phyloP scores from a whole-genome alignment of 2,797 vertebrate genomes.

The Oreonectes daqikongensis region DNA sequence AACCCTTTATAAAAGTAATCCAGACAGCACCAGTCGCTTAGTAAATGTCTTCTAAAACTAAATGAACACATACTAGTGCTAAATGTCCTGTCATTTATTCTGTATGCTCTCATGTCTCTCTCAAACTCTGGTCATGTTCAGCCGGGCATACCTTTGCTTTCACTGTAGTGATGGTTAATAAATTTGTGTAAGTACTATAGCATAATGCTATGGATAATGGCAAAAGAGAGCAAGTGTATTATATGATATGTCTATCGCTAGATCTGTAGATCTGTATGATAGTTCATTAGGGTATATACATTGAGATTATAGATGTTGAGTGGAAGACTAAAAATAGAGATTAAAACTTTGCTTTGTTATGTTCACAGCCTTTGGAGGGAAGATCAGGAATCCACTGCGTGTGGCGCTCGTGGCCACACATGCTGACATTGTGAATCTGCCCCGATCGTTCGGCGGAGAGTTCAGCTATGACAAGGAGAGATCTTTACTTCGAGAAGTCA shows the following conservation, averaged over 20 bases:
- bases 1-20: no score
- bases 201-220: constrained; percentile 48
- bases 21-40: no score
- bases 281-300: neutral
- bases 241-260: constrained; percentile 1
- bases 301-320: neutral
- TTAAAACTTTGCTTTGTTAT: constrained; percentile 12
- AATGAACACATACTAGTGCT: no score
- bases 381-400: constrained; percentile 83
- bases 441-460: constrained; percentile 88
- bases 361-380: constrained; percentile 86
- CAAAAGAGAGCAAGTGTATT: neutral
- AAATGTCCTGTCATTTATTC: neutral
- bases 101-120: constrained; percentile 16
- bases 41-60: no score
- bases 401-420: constrained; percentile 93
- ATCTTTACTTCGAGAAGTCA: constrained; percentile 87
- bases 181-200: constrained; percentile 66
- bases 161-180: constrained; percentile 62
- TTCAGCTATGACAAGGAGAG: constrained; percentile 92
- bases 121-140: constrained; percentile 63
- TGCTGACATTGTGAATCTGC: constrained; percentile 92
- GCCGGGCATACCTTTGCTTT: constrained; percentile 69
- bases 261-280: neutral
- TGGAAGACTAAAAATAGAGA: neutral